These are phyloP conservation scores for Mesoclemmys tuberculata DNA, from an alignment of 2,113 vertebrate species.

Conservation along the genomic window DNA sequence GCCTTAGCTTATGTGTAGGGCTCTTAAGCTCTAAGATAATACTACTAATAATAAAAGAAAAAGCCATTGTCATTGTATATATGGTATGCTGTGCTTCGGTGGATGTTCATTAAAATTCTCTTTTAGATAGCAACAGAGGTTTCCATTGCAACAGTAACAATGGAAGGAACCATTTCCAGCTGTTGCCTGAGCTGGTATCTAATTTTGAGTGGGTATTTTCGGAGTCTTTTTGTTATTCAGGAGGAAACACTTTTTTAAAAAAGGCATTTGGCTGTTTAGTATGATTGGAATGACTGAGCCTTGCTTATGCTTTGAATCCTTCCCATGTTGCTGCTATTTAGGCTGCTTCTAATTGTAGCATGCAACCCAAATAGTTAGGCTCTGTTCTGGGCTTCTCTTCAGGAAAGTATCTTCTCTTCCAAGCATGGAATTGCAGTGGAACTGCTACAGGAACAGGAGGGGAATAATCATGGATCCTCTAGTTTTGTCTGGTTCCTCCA, in stretches of 20 bases:
- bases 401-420: rapidly evolving
- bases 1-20: background rate
- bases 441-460: background rate
- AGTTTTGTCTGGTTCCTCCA: background rate
- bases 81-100: rapidly evolving
- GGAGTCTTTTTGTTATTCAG: background rate
- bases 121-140: background rate
- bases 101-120: background rate
- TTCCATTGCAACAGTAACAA: background rate
- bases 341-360: background rate
- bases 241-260: rapidly evolving
- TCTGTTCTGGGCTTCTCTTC: background rate
- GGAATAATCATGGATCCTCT: background rate
- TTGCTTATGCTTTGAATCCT: background rate
- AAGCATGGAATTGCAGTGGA: background rate
- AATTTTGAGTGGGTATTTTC: rapidly evolving
- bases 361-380: rapidly evolving
- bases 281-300: background rate
- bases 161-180: rapidly evolving
- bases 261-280: background rate
- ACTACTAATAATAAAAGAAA: background rate
- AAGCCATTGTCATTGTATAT: background rate
- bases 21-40: background rate
- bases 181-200: background rate
- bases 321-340: background rate